phyloP scores from a whole-genome alignment of 37 sponge, comb jelly and placozoan genomes.

The Chondrosia reniformis region DNA sequence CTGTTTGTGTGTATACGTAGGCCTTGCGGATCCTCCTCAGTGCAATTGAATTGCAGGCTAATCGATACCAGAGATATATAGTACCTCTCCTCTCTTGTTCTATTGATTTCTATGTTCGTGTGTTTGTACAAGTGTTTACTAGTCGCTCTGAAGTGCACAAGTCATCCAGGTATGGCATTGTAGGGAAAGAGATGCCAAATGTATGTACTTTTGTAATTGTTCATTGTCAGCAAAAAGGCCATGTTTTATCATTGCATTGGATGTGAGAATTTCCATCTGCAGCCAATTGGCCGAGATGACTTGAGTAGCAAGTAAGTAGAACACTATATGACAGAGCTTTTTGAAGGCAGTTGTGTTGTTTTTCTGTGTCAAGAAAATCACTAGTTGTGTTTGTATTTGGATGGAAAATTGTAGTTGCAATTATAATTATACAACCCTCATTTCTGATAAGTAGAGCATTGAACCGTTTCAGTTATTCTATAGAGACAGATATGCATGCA shows the following conservation, averaged over 20 bases:
- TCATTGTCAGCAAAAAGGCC: constrained; percentile 53
- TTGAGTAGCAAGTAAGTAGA: too few relatives aligned
- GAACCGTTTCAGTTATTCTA: too few relatives aligned
- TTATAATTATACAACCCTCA: too few relatives aligned
- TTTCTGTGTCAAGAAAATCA: too few relatives aligned
- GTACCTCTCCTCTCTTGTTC: constrained; percentile 78
- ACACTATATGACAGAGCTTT: too few relatives aligned
- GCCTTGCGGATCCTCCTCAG: constrained; percentile 81
- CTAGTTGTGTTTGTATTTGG: too few relatives aligned
- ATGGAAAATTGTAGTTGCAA: too few relatives aligned
- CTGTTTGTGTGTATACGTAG: constrained; percentile 27
- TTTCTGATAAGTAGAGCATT: too few relatives aligned
- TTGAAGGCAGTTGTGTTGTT: too few relatives aligned
- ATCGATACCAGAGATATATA: constrained; percentile 85
- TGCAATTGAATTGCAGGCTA: constrained; percentile 73
- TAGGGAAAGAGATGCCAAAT: neutral
- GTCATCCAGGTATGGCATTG: constrained; percentile 49
- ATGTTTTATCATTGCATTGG: constrained; percentile 91
- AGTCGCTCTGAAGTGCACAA: constrained; percentile 56
- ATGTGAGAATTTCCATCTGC: constrained; percentile 86
- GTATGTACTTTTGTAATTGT: neutral
- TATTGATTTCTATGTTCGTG: constrained; percentile 84
- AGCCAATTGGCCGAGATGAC: constrained; percentile 52
- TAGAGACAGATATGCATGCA: too few relatives aligned
- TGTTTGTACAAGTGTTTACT: constrained; percentile 79